Base-by-base conservation (phyloP, 2,113 vertebrate species). In the Smithornis capensis region DNA sequence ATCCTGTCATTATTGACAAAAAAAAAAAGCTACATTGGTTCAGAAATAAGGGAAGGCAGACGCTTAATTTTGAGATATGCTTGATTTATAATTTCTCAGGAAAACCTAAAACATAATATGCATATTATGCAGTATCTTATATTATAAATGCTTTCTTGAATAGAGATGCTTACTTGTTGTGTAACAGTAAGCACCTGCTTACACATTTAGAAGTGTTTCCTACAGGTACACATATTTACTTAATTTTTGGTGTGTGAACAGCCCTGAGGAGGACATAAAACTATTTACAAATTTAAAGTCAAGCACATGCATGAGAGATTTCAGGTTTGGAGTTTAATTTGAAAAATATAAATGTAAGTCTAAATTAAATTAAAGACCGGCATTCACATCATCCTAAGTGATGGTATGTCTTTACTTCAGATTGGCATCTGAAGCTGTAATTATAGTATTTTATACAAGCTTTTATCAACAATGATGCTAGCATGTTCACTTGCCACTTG, bases 11-110 rank as follows among this genome's bases (percentile, higher is more conserved):
- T 93, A 91, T 56, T 40, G 78, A 91, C n/a, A n/a, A n/a, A 78
- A 40, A 90, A 88, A 95, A 95, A 71, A 29, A 4, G 33, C 37
- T 31, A 29, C 31, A 55, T 62, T 10, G 1, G 33, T 74, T 94
- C 73, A 82, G 69, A 89, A 96, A 55, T 3, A 42, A 56, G 31
- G 86, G 69, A 68, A 96, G 82, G 84, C 84, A 94, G 81, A 71
- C 89, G 78, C 73, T 89, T 90, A 94, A 87, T 95, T 94, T 94
- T 90, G 88, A 92, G 83, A 87, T 93, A 79, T 60, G 60, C 68
- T 93, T 95, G 68, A 90, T 89, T 81, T 95, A 40, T 73, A 9
- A 0, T 90, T 91, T 74, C 47, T 90, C 76, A 81, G 80, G 68
- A 90, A 83, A 90, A 37, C 29, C 74, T 87, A 69, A 60, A n/a